Percentiles rank a stretch among this genome's conserved stretches.
These are phyloP conservation scores for Nesospiza acunhae DNA, from an alignment of 2,113 vertebrate genomes.

Conservation along the genomic window DNA sequence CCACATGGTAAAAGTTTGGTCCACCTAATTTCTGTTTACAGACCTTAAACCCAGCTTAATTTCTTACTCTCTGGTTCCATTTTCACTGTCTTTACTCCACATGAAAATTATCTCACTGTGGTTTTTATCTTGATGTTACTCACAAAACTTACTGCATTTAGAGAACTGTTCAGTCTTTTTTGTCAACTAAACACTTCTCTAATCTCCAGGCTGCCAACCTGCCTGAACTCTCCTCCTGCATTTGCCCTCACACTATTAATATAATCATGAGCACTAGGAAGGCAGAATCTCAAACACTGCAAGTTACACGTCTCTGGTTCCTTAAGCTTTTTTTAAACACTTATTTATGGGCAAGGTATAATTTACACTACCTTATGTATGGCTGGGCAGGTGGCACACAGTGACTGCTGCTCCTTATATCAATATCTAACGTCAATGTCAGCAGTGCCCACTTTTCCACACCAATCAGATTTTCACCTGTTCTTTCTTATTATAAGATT, in stretches of 20 bases:
- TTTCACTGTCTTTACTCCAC: background rate
- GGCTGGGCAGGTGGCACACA: slow-evolving; percentile 30
- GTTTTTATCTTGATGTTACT: background rate
- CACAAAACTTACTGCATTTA: background rate
- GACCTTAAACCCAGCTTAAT: background rate
- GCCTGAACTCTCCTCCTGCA: background rate
- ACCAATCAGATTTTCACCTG: slow-evolving; percentile 25
- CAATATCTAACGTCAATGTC: background rate
- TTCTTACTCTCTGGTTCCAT: background rate
- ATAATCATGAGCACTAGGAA: background rate
- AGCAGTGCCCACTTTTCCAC: background rate
- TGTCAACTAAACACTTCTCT: background rate
- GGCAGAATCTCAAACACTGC: background rate
- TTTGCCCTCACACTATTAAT: slow-evolving; percentile 32
- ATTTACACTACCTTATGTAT: slow-evolving; percentile 53
- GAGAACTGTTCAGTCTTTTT: background rate
- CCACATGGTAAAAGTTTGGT: background rate
- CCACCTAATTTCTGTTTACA: background rate
- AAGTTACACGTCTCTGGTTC: slow-evolving; percentile 41
- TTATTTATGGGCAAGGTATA: slow-evolving; percentile 65
- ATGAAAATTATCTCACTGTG: background rate
- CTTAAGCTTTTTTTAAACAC: slow-evolving; percentile 60
- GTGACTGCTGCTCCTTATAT: slow-evolving; percentile 12
- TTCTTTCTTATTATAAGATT: background rate
- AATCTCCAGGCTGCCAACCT: background rate